These are phyloP conservation scores for Acheta domesticus DNA, from an alignment of 2,888 invertebrate genomes.

Conservation along the genomic window DNA sequence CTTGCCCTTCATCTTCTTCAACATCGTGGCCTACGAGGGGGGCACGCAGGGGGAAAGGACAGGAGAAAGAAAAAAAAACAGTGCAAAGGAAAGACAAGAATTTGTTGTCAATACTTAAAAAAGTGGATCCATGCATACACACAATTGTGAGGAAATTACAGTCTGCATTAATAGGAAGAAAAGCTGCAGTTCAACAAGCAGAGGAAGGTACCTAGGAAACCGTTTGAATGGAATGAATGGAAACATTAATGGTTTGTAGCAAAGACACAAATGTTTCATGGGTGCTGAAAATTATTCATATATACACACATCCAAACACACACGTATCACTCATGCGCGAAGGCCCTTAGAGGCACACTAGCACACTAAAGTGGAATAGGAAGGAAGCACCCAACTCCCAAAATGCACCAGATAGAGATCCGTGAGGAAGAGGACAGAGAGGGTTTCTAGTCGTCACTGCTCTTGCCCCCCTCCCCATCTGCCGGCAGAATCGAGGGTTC, in stretches of 20 bases:
- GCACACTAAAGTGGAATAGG: background rate
- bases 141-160: slow-evolving; percentile 32
- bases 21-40: slow-evolving; percentile 89
- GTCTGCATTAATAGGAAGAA: slow-evolving; percentile 31
- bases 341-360: background rate
- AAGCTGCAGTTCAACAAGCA: slow-evolving; percentile 31
- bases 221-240: slow-evolving; percentile 27
- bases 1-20: slow-evolving; percentile 96
- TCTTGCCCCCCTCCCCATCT: slow-evolving; percentile 68
- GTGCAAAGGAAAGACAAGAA: slow-evolving; percentile 42
- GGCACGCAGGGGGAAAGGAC: slow-evolving; percentile 49
- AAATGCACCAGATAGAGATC: slow-evolving; percentile 30
- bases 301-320: background rate
- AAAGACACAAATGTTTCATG: slow-evolving; percentile 38
- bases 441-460: slow-evolving; percentile 54
- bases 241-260: slow-evolving; percentile 23
- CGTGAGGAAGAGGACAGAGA: slow-evolving; percentile 30
- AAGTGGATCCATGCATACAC: slow-evolving; percentile 33
- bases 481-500: slow-evolving; percentile 72
- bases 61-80: slow-evolving; percentile 40
- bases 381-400: slow-evolving; percentile 10
- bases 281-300: slow-evolving; percentile 34
- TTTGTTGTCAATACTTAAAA: slow-evolving; percentile 34
- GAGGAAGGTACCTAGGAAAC: background rate
- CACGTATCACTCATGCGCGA: background rate